phyloP scores from a whole-genome alignment of 2,888 invertebrate species.

The Heliothis peltigera region DNA sequence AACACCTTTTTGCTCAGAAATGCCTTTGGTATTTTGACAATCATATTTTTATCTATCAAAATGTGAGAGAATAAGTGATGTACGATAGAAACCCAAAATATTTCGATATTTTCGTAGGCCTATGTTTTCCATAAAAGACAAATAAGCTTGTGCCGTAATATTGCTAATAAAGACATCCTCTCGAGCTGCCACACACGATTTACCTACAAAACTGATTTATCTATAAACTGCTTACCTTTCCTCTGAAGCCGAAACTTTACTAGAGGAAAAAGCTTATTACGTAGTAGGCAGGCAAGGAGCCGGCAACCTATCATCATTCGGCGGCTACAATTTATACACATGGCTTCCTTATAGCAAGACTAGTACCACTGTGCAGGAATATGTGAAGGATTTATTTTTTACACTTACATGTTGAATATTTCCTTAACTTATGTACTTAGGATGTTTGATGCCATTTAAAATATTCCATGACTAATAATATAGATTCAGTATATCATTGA shows the following conservation, averaged over 20 bases:
- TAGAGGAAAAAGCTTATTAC: conserved; percentile 54
- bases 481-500: too few species aligned
- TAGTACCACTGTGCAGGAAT: neutral
- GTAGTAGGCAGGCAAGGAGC: conserved; percentile 53
- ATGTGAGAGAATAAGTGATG: conserved; percentile 1
- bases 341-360: conserved; percentile 45
- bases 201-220: conserved; percentile 55
- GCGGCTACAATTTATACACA: conserved; percentile 53
- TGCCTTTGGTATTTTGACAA: neutral
- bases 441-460: too few species aligned
- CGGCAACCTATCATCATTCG: conserved; percentile 55
- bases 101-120: conserved; percentile 3
- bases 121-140: conserved; percentile 33
- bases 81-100: neutral
- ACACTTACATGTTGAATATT: too few species aligned
- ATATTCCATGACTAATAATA: too few species aligned
- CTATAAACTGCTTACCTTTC: conserved; percentile 55
- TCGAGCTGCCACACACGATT: conserved; percentile 33
- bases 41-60: neutral
- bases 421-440: too few species aligned
- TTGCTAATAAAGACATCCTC: conserved; percentile 36
- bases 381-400: conserved; percentile 14
- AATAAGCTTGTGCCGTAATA: conserved; percentile 32
- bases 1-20: neutral
- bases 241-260: conserved; percentile 38